Base-by-base conservation (phyloP, 2,888 invertebrate species). In the Torymus aiolomorphi region DNA sequence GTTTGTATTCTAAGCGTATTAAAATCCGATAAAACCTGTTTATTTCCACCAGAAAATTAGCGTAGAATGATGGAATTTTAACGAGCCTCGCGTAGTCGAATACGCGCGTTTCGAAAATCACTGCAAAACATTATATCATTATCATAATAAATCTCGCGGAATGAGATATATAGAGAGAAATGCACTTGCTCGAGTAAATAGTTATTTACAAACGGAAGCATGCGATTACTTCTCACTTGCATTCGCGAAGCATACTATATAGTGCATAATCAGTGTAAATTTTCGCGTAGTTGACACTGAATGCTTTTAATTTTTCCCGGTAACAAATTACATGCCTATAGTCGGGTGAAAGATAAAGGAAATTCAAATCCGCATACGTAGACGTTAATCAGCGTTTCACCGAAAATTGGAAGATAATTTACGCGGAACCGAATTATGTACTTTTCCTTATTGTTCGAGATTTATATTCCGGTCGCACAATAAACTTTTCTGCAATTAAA, bases 121-220 rank as follows among this genome's bases (percentile, higher is more conserved):
- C 42, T 42, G 42, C 42, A 42, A 42, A 42, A 42, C 42, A 8
- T 42, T 42, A 42, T 42, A 42, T 42, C 42, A 42, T 54, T 62
- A 62, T 42, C 42, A 63, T 54, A 63, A 73, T 73, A 73, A 73
- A 63, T 73, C 54, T 42, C 4, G 20, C 49, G 59, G 70, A 70
- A 70, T 10, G 42, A 42, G 5, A 42, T 42, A 31, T 31, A 42
- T 42, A 8, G 31, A 31, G 31, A 31, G 31, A 31, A 31, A 31
- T 31, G 31, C 8, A 31, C 31, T 31, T 42, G 8, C 42, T 42
- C 42, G 42, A 42, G 42, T 42, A 42, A 42, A 42, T 42, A 42
- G 14, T 59, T 20, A 71, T 71, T 71, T 71, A 71, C 18, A 59
- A 59, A 20, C 71, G 71, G 71, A 71, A 70, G 59, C 16, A 14